Conservation (phyloP, 2,888 invertebrate species). For the Pammene aurita region DNA sequence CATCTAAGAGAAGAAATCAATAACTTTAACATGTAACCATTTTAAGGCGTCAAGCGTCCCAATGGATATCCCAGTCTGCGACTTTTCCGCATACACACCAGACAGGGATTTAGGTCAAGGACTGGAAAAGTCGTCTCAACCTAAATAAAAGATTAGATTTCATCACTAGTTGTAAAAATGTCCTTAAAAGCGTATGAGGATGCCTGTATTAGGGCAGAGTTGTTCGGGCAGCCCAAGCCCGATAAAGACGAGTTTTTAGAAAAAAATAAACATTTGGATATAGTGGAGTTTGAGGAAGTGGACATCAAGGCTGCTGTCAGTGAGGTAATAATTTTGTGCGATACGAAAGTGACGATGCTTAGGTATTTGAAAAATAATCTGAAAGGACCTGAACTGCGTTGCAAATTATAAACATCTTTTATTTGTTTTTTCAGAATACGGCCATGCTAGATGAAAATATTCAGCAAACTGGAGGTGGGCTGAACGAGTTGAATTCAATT, state of each 20-base stretch:
- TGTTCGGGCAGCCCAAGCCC: constrained; percentile 88
- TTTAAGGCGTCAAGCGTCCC: constrained; percentile 36
- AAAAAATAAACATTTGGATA: constrained; percentile 80
- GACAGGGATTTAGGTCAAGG: constrained; percentile 51
- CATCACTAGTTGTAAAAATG: constrained; percentile 62
- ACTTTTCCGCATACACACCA: constrained; percentile 21
- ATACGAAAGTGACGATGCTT: background rate
- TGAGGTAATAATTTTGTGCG: constrained; percentile 26
- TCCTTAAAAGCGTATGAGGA: constrained; percentile 88
- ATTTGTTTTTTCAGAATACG: constrained; percentile 63
- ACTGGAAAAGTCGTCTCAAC: constrained; percentile 42
- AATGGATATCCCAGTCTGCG: constrained; percentile 30
- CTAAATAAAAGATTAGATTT: constrained; percentile 38
- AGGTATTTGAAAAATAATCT: background rate
- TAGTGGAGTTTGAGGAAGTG: constrained; percentile 81
- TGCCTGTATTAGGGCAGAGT: constrained; percentile 90
- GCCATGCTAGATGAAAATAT: constrained; percentile 85
- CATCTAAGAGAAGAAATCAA: constrained; percentile 36
- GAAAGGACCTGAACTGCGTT: too few species aligned
- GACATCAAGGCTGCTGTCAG: constrained; percentile 69
- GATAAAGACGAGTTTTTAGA: constrained; percentile 86
- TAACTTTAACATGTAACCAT: constrained; percentile 40
- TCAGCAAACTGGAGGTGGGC: constrained; percentile 86
- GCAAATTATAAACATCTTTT: background rate
- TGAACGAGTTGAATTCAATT: constrained; percentile 91